A percentile compares a stretch with the other conserved stretches of the same genome.
phyloP scores from a whole-genome alignment of 2,797 vertebrate genomes.

The Morus bassanus region DNA sequence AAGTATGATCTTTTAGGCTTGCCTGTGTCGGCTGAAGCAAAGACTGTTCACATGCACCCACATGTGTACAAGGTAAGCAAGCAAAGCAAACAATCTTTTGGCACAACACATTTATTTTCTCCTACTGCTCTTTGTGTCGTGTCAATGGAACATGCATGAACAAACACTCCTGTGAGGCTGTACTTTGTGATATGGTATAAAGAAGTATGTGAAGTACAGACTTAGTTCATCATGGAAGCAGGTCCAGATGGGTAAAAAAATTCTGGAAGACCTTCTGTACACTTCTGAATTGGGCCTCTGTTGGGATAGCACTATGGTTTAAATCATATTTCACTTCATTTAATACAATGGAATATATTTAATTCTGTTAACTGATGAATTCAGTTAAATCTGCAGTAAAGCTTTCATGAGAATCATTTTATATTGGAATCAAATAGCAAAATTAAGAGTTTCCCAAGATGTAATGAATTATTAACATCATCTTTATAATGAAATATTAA shows the following conservation, averaged over 20 bases:
- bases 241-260: not conserved
- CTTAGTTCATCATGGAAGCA: not conserved
- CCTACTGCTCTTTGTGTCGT: not conserved
- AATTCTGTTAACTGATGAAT: not conserved
- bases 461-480: not conserved
- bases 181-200: rapidly evolving
- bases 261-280: not conserved
- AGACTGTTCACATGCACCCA: rapidly evolving
- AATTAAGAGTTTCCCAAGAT: not conserved
- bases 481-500: not conserved
- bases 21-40: not conserved
- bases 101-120: not conserved
- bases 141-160: not conserved
- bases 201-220: not conserved
- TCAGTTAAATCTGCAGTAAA: not conserved
- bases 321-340: not conserved
- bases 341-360: not conserved
- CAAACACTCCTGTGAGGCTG: not conserved
- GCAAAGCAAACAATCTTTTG: not conserved
- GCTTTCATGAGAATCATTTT: not conserved
- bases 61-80: not conserved
- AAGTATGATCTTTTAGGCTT: not conserved
- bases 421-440: not conserved
- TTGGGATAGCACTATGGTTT: not conserved
- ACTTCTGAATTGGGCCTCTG: not conserved